These are phyloP conservation scores for Sebastiscus albofasciatus DNA, from an alignment of 2,797 vertebrate genomes.

Conservation along the genomic window DNA sequence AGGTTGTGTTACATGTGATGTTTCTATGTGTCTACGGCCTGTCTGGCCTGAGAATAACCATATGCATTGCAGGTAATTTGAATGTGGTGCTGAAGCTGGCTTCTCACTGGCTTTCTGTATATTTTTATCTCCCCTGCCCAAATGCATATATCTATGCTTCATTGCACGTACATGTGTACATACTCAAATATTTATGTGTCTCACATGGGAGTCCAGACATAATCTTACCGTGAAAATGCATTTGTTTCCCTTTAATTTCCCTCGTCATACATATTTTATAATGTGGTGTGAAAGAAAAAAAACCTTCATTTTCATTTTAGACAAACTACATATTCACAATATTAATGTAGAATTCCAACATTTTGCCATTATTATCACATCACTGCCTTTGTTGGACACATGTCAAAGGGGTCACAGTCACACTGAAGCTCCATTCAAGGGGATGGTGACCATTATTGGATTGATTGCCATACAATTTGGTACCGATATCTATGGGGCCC, in stretches of 20 bases:
- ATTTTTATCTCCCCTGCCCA: background rate
- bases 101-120: background rate
- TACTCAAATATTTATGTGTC: background rate
- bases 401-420: background rate
- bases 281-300: background rate
- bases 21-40: background rate
- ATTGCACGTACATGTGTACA: background rate
- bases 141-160: background rate
- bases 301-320: background rate
- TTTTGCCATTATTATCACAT: background rate
- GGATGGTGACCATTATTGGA: no score
- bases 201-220: background rate
- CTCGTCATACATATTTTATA: background rate
- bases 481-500: no score
- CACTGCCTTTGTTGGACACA: background rate
- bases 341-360: background rate
- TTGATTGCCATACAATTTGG: no score
- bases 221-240: background rate
- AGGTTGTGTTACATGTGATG: constrained; percentile 11
- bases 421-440: background rate
- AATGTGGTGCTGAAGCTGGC: background rate
- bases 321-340: no score
- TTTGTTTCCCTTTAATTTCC: background rate
- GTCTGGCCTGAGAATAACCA: constrained; percentile 7
- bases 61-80: background rate